These are phyloP conservation scores for Sminthurinus signatus DNA, from an alignment of 1,140 invertebrate species.

Conservation along the genomic window DNA sequence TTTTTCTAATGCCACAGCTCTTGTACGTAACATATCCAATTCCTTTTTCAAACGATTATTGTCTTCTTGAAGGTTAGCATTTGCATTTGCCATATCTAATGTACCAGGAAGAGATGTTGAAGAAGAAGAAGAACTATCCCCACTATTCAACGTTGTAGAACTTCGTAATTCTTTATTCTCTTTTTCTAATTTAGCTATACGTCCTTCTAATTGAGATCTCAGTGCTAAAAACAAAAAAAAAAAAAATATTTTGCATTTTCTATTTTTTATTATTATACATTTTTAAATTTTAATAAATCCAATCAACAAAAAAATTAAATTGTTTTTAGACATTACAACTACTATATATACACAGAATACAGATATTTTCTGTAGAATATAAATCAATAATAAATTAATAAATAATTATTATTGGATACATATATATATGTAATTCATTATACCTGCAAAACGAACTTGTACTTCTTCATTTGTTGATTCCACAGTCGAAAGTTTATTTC, in stretches of 20 bases:
- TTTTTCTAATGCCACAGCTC: conserved; percentile 66
- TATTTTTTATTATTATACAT: neutral
- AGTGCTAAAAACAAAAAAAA: conserved; percentile 45
- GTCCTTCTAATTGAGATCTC: conserved; percentile 65
- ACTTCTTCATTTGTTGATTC: conserved; percentile 42
- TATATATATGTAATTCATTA: conserved; percentile 1
- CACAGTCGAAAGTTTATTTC: conserved; percentile 42
- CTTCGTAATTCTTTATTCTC: conserved; percentile 64
- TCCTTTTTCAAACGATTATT: conserved; percentile 58
- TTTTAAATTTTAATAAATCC: neutral
- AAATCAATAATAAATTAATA: neutral
- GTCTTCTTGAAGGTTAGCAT: conserved; percentile 50
- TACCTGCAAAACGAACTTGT: conserved; percentile 29
- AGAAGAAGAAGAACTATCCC: neutral
- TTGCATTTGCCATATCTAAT: neutral
- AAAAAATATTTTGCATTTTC: no score
- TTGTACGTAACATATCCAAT: conserved; percentile 65
- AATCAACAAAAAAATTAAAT: neutral
- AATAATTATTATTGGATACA: neutral
- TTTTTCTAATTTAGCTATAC: conserved; percentile 63
- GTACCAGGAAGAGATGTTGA: conserved; percentile 8
- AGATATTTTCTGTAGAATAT: neutral
- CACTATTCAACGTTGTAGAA: conserved; percentile 36
- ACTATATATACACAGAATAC: neutral
- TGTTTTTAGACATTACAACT: neutral